These are phyloP conservation scores for Hirtodrosophila cameraria DNA, from an alignment of 2,888 invertebrate genomes.

Conservation along the genomic window DNA sequence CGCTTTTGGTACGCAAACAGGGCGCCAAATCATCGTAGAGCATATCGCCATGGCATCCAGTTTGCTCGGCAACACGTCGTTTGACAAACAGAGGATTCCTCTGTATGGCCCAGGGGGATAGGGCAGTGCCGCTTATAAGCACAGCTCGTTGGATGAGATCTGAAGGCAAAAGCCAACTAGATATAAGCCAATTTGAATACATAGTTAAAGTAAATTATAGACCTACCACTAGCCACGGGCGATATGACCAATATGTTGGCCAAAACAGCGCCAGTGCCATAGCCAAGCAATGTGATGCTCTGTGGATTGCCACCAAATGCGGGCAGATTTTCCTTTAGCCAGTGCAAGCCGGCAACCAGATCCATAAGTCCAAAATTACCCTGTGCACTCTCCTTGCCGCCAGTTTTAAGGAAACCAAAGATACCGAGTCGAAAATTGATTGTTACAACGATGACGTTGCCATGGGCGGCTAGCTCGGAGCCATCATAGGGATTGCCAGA, in stretches of 20 bases:
- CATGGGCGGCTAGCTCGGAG: slow-evolving; percentile 96
- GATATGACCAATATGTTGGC: slow-evolving; percentile 98
- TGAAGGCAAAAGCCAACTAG: slow-evolving; percentile 73
- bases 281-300: slow-evolving; percentile 96
- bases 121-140: slow-evolving; percentile 94
- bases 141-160: slow-evolving; percentile 94
- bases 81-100: slow-evolving; percentile 92
- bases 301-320: slow-evolving; percentile 98
- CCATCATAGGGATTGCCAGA: slow-evolving; percentile 99
- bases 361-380: slow-evolving; percentile 97
- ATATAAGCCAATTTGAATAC: background rate
- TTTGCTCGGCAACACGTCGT: slow-evolving; percentile 92
- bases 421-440: slow-evolving; percentile 96
- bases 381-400: slow-evolving; percentile 94
- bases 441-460: slow-evolving; percentile 94
- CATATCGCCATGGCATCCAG: slow-evolving; percentile 92
- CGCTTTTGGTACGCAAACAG: slow-evolving; percentile 91
- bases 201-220: accelerated
- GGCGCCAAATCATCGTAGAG: slow-evolving; percentile 93
- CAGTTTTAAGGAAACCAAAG: slow-evolving; percentile 95
- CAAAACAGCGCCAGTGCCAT: slow-evolving; percentile 97
- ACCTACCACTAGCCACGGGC: slow-evolving; percentile 95
- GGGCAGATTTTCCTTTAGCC: slow-evolving; percentile 97
- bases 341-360: slow-evolving; percentile 96
- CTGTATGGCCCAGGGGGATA: slow-evolving; percentile 96